Conservation (phyloP, 2,113 vertebrate genomes). For the Oncorhynchus clarkii region DNA sequence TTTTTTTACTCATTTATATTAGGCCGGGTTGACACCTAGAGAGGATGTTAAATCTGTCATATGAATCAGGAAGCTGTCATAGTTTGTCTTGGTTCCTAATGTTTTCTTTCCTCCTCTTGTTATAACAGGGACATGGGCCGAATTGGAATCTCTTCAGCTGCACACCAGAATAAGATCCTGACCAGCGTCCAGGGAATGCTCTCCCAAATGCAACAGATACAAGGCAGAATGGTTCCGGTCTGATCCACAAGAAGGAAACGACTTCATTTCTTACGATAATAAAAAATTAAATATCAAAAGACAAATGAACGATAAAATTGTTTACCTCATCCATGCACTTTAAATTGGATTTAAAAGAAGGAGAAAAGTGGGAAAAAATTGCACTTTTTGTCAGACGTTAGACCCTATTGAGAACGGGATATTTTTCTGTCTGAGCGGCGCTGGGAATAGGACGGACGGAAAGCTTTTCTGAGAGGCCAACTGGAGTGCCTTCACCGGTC, state of each 20-base stretch:
- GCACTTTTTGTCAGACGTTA: constrained; percentile 87
- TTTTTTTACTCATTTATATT: neutral
- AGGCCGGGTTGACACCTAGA: too few relatives aligned
- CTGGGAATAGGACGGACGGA: constrained; percentile 48
- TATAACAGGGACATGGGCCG: constrained; percentile 85
- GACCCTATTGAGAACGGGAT: constrained; percentile 73
- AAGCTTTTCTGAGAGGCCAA: constrained; percentile 61
- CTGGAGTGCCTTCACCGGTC: constrained; percentile 69
- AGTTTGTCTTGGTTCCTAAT: constrained; percentile 29
- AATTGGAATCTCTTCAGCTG: constrained; percentile 85
- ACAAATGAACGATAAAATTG: constrained; percentile 82
- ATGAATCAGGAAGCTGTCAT: neutral
- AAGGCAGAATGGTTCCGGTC: constrained; percentile 96
- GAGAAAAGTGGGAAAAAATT: constrained; percentile 72
- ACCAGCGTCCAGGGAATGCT: constrained; percentile 90
- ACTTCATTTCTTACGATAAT: constrained; percentile 66
- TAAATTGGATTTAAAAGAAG: constrained; percentile 81
- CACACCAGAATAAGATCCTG: constrained; percentile 95
- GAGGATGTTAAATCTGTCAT: constrained; percentile 10
- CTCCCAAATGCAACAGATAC: constrained; percentile 95
- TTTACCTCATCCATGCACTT: constrained; percentile 99
- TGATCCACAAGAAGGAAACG: constrained; percentile 78
- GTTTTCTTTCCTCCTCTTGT: constrained; percentile 26
- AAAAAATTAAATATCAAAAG: constrained; percentile 34
- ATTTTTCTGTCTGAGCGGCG: constrained; percentile 51